These are phyloP conservation scores for Ochlodes sylvanus DNA, from an alignment of 2,888 invertebrate genomes.

Conservation along the genomic window DNA sequence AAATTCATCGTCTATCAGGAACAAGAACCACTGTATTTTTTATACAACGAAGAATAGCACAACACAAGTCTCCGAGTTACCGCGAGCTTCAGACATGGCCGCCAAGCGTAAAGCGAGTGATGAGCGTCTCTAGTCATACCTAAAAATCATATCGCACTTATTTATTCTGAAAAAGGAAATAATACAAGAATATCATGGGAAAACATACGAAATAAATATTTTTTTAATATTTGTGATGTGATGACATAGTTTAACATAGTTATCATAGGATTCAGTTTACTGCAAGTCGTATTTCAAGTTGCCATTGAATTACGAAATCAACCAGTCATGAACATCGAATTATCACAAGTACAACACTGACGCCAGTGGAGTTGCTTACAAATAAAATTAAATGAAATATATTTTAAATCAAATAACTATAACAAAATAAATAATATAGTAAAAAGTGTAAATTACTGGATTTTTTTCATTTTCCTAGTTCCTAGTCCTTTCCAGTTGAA, in stretches of 20 bases:
- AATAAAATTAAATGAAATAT: background rate
- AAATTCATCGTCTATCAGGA: conserved; percentile 70
- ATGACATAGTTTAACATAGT: conserved; percentile 71
- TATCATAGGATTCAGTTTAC: conserved; percentile 54
- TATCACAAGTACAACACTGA: background rate
- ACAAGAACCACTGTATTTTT: conserved; percentile 75
- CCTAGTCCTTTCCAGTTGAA: too few species aligned
- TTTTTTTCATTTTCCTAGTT: too few species aligned
- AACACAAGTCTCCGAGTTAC: conserved; percentile 81
- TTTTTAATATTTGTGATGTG: conserved; percentile 67
- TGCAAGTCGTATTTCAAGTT: conserved; percentile 44
- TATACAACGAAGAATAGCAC: conserved; percentile 81
- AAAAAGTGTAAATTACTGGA: too few species aligned
- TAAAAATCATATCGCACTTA: conserved; percentile 65
- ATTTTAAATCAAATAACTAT: too few species aligned
- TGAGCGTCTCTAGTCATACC: conserved; percentile 73
- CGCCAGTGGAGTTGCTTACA: background rate
- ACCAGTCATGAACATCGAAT: conserved; percentile 2
- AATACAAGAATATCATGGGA: conserved; percentile 69
- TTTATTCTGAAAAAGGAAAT: conserved; percentile 74
- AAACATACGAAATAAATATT: conserved; percentile 67
- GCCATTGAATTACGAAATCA: conserved; percentile 43
- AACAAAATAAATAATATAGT: too few species aligned
- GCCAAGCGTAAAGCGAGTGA: conserved; percentile 73
- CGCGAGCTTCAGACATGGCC: conserved; percentile 84